A percentile compares a stretch with the other conserved stretches of the same genome.
Evolutionary conservation across 1,140 invertebrate species (phyloP).

Genomic region (Conopomorpha cramerella): DNA sequence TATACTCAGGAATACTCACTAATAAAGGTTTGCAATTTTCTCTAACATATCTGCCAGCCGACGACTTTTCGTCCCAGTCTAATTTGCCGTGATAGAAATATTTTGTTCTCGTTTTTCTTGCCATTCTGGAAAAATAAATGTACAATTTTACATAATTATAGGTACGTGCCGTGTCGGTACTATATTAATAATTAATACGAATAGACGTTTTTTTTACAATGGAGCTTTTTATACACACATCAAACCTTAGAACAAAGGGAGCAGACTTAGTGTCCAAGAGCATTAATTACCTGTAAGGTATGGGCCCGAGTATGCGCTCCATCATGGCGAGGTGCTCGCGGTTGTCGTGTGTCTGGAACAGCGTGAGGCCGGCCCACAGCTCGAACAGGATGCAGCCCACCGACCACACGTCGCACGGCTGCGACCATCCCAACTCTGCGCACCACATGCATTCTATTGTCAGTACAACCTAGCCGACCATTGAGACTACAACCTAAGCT

Average conservation of each 20-base stretch:
- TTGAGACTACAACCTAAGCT: no score
- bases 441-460: no score
- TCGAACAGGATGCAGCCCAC: slow-evolving; percentile 99
- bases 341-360: slow-evolving; percentile 99
- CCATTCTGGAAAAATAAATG: slow-evolving; percentile 71
- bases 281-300: slow-evolving; percentile 90
- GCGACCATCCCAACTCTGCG: slow-evolving; percentile 98
- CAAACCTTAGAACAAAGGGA: no score
- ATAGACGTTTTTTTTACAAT: no score
- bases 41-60: slow-evolving; percentile 94
- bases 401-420: slow-evolving; percentile 99
- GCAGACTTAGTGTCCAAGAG: no score
- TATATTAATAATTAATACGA: no score
- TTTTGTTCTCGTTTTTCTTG: slow-evolving; percentile 95
- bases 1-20: no score
- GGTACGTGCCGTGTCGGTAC: no score
- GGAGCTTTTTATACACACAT: no score
- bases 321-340: slow-evolving; percentile 99
- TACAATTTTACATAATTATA: no score
- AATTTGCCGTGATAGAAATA: slow-evolving; percentile 94
- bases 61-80: slow-evolving; percentile 94
- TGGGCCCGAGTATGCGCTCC: slow-evolving; percentile 95
- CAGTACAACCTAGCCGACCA: no score
- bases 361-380: slow-evolving; percentile 95
- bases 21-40: slow-evolving; percentile 96